Evolutionary conservation across 1,140 invertebrate genomes (phyloP).

Genomic region (Camponotus floridanus): DNA sequence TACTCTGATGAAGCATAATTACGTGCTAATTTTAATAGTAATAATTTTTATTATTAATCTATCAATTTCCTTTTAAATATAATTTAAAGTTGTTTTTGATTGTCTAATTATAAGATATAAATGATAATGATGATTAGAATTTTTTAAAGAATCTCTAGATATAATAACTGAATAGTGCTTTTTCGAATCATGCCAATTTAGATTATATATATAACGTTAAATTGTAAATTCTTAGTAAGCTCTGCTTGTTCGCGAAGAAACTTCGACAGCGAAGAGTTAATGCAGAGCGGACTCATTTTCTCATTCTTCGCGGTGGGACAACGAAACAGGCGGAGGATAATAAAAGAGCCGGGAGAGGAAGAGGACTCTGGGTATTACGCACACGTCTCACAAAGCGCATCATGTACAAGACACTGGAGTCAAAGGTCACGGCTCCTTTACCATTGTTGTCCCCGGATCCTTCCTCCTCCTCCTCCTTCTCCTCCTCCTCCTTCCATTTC

Average conservation of each 20-base stretch:
- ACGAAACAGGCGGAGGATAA: constrained; percentile 45
- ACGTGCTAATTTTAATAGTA: background rate
- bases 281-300: constrained; percentile 32
- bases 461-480: background rate
- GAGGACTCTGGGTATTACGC: constrained; percentile 59
- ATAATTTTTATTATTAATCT: background rate
- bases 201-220: background rate
- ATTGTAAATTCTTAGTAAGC: background rate
- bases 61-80: no score
- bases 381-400: constrained; percentile 59
- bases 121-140: no score
- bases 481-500: background rate
- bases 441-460: constrained; percentile 49
- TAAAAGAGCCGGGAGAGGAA: constrained; percentile 48
- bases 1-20: background rate
- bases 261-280: constrained; percentile 9
- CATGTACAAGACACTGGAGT: constrained; percentile 46
- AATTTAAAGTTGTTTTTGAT: background rate
- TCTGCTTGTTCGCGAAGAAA: background rate
- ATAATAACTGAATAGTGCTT: background rate
- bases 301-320: constrained; percentile 6
- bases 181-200: background rate
- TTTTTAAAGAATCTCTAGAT: background rate
- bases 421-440: constrained; percentile 59
- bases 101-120: no score